phyloP scores from a whole-genome alignment of 2,888 invertebrate species.

The Halictus quadricinctus region DNA sequence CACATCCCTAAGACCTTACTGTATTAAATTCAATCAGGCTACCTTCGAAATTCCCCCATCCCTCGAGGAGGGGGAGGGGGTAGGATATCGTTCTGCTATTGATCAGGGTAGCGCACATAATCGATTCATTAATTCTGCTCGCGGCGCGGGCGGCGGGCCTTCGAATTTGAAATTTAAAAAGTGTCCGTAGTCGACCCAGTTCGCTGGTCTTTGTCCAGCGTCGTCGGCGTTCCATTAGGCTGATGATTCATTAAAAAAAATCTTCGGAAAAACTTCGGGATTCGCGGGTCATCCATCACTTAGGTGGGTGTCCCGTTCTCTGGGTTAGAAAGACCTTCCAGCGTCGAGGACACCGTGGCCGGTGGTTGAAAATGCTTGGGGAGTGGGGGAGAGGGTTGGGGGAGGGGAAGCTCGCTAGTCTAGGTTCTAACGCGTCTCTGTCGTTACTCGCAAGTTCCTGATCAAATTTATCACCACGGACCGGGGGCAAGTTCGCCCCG shows the following conservation, averaged over 20 bases:
- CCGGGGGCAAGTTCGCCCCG: neutral
- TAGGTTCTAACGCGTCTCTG: conserved; percentile 8
- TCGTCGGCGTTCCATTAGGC: conserved; percentile 1
- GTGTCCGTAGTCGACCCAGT: conserved; percentile 11
- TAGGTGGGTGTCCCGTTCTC: neutral
- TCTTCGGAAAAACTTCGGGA: conserved; percentile 16
- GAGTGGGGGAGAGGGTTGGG: too few species aligned
- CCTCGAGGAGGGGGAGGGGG: too few species aligned
- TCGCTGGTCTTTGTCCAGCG: neutral
- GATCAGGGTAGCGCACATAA: neutral
- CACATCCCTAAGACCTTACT: neutral
- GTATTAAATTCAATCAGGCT: neutral
- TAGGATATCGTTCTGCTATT: neutral
- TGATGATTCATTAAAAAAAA: conserved; percentile 20
- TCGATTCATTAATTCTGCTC: neutral
- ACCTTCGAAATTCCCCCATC: neutral
- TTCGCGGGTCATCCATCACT: conserved; percentile 32
- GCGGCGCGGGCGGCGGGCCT: neutral
- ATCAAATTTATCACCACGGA: conserved; percentile 30
- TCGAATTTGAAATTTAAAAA: conserved; percentile 20
- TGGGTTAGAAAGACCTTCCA: conserved; percentile 3
- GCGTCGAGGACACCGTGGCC: neutral
- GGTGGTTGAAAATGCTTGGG: neutral
- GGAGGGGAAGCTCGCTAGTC: neutral
- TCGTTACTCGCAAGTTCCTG: conserved; percentile 30